Percentiles rank a stretch among this genome's conserved stretches.
These are phyloP conservation scores for Arion vulgaris DNA, from an alignment of 1,140 invertebrate genomes.

Conservation along the genomic window DNA sequence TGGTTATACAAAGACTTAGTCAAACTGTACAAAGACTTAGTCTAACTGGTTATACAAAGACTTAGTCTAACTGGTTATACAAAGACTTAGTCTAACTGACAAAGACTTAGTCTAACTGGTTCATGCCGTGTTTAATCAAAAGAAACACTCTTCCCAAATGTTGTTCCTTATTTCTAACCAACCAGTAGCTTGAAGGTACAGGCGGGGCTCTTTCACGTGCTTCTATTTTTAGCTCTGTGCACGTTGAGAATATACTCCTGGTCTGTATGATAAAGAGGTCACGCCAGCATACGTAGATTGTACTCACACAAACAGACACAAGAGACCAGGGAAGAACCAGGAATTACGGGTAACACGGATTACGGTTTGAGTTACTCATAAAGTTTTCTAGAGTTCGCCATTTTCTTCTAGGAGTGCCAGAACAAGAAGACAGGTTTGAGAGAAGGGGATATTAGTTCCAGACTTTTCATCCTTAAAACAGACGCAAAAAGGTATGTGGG, in stretches of 20 bases:
- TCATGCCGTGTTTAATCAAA: too few relatives aligned
- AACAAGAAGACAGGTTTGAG: too few relatives aligned
- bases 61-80: too few relatives aligned
- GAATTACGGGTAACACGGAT: too few relatives aligned
- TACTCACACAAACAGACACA: not conserved
- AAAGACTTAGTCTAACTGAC: too few relatives aligned
- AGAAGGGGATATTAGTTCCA: not conserved
- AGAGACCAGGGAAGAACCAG: not conserved
- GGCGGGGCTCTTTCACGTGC: not conserved
- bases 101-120: too few relatives aligned
- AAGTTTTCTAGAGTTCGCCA: not conserved
- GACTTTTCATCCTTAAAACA: not conserved
- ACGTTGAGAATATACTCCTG: not conserved
- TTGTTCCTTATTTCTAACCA: not conserved
- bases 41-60: too few relatives aligned
- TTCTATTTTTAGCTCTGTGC: not conserved
- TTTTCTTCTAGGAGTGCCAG: not conserved
- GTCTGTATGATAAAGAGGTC: not conserved
- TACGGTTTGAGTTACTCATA: not conserved
- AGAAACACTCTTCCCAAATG: too few relatives aligned
- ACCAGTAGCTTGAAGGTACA: not conserved
- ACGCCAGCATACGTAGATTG: not conserved
- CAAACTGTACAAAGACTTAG: too few relatives aligned
- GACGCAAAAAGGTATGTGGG: too few relatives aligned
- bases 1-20: too few relatives aligned